A percentile compares a stretch with the other conserved stretches of the same genome.
Conservation (phyloP, 1,140 invertebrate species). For the Pseudoatta argentina region DNA sequence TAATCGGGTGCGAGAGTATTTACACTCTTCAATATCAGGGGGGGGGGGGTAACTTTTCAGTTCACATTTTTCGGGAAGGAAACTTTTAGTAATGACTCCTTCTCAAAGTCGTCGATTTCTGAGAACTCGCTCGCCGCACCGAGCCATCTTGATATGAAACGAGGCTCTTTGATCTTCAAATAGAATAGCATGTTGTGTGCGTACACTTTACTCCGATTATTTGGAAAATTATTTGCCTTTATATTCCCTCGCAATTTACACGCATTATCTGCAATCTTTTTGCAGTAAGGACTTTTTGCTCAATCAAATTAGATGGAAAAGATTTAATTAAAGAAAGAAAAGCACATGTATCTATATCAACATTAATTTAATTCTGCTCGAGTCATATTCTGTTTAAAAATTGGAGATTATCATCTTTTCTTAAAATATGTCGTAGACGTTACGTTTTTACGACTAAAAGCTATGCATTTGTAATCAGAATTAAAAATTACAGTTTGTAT, state of each 20-base stretch:
- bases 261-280: not conserved
- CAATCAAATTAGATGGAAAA: constrained; percentile 8
- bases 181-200: not conserved
- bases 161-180: constrained; percentile 54
- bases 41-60: constrained; percentile 22
- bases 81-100: not conserved
- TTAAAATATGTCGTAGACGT: not conserved
- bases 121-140: constrained; percentile 3
- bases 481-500: not conserved
- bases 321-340: constrained; percentile 19
- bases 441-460: not conserved
- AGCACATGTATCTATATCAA: not conserved
- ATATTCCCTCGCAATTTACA: not conserved
- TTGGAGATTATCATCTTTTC: not conserved
- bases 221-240: constrained; percentile 14
- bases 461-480: not conserved
- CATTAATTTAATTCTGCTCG: constrained; percentile 3
- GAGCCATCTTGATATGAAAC: constrained; percentile 4
- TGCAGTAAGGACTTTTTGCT: not conserved
- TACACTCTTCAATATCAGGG: constrained; percentile 10
- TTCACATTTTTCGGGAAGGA: constrained; percentile 18
- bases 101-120: constrained; percentile 32
- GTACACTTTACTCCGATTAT: not conserved
- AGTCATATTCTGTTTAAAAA: not conserved
- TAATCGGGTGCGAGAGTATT: constrained; percentile 59